phyloP scores from a whole-genome alignment of 2,113 vertebrate species.

The Prolemur simus region DNA sequence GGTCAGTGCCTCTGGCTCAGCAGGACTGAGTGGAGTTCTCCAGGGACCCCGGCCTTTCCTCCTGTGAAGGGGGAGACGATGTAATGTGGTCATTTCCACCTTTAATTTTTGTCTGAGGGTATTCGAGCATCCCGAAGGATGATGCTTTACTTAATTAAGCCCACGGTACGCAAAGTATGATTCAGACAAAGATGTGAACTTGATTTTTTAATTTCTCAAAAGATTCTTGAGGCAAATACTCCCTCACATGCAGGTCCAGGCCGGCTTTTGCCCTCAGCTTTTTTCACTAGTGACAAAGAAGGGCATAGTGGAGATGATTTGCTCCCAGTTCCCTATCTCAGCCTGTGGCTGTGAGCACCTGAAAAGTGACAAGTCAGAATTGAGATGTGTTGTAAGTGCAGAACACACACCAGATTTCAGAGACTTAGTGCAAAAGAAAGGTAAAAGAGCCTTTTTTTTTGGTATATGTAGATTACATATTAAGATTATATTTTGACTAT shows the following conservation, averaged over 20 bases:
- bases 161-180: background rate
- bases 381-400: background rate
- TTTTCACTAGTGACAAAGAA: background rate
- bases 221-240: background rate
- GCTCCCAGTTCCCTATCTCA: background rate
- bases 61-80: background rate
- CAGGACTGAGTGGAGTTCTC: background rate
- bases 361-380: background rate
- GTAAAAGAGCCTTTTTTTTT: background rate
- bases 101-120: background rate
- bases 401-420: background rate
- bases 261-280: background rate
- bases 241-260: background rate
- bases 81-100: background rate
- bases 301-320: background rate
- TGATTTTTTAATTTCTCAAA: background rate
- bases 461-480: background rate
- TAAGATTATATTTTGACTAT: background rate
- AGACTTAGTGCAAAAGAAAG: background rate
- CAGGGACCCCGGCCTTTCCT: background rate
- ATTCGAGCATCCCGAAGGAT: background rate
- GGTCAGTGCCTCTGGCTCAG: background rate
- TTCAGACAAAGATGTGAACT: background rate
- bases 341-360: background rate
- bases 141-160: background rate